phyloP scores from a whole-genome alignment of 2,113 vertebrate species.

The Typhlomys cinereus region DNA sequence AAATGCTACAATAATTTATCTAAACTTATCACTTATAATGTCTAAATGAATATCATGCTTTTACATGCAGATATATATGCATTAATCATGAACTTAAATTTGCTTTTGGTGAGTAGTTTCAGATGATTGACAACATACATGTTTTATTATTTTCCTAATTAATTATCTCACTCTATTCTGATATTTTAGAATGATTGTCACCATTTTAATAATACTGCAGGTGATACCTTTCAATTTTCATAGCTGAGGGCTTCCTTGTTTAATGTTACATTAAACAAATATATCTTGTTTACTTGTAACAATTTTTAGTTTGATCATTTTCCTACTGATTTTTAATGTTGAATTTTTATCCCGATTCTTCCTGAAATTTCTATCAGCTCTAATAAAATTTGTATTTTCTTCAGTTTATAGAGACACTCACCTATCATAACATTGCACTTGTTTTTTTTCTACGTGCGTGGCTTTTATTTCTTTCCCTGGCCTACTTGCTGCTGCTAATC shows the following conservation, averaged over 20 bases:
- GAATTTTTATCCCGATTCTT: not conserved
- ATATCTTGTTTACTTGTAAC: not conserved
- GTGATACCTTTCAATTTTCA: not conserved
- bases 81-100: not conserved
- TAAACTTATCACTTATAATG: not conserved
- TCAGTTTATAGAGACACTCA: not conserved
- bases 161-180: not conserved
- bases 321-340: not conserved
- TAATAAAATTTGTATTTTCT: not conserved
- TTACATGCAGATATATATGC: not conserved
- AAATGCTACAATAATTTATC: not conserved
- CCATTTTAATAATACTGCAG: not conserved
- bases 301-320: not conserved
- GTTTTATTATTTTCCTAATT: not conserved
- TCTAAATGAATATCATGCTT: not conserved
- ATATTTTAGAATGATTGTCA: not conserved
- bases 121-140: not conserved
- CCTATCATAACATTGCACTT: no score
- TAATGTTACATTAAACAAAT: not conserved
- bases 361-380: no score
- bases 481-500: not conserved
- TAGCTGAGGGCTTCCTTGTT: not conserved
- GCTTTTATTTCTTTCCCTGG: not conserved
- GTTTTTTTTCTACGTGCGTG: not conserved
- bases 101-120: not conserved